These are phyloP conservation scores for Hyperopisus bebe DNA, from an alignment of 2,113 vertebrate species.

Conservation along the genomic window DNA sequence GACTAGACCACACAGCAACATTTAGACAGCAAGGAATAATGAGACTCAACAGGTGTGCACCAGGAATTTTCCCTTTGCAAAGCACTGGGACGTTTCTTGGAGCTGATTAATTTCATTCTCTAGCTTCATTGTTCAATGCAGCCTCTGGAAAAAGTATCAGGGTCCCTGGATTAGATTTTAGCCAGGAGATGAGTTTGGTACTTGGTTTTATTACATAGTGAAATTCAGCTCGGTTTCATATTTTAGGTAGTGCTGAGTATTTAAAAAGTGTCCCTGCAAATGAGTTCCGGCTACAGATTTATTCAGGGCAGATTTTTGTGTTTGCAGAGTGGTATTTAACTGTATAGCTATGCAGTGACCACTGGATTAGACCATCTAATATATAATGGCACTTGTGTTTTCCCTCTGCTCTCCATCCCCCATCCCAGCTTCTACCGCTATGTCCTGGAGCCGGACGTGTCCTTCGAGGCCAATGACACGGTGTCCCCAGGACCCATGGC, in stretches of 20 bases:
- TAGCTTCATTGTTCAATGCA: not conserved
- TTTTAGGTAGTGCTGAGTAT: not conserved
- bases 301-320: not conserved
- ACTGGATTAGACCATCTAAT: not conserved
- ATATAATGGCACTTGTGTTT: not conserved
- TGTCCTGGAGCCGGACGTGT: conserved; percentile 82
- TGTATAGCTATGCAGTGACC: not conserved
- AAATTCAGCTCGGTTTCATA: not conserved
- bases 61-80: not conserved
- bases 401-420: not conserved
- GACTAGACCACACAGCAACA: not conserved
- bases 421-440: conserved; percentile 85
- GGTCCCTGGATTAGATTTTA: not conserved
- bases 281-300: not conserved
- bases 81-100: not conserved
- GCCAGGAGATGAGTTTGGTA: not conserved
- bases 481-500: conserved; percentile 73
- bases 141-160: not conserved
- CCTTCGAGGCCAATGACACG: conserved; percentile 58
- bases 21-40: not conserved
- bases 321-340: not conserved
- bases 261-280: not conserved
- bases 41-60: not conserved
- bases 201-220: not conserved
- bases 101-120: not conserved